Evolutionary conservation across 2,888 invertebrate species (phyloP), one percentile per base, ranked within the genome.

Genomic region (Adela reaumurella): DNA sequence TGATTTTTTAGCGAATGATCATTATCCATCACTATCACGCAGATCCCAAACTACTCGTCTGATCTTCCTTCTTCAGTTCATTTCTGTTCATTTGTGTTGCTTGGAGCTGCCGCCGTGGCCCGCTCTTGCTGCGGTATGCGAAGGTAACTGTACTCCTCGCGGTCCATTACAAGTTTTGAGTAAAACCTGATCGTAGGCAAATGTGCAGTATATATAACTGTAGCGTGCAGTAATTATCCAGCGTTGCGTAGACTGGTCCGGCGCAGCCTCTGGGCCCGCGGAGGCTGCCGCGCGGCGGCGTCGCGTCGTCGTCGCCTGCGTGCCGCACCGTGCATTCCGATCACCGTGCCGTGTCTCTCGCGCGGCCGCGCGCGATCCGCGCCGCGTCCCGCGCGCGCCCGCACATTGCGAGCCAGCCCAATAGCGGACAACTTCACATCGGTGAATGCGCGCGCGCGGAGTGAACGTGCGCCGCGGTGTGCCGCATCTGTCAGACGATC

Each of bases 401-500:
- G 43, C 43, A 3, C 43, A 14, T 4, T 18, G 8, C 28, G 17
- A 4, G 3, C 16, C 46, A 35, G 4, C 51, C 55, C 59, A 62
- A 59, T 66, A 67, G 77, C 67, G 64, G 72, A 78, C 68, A 72
- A 78, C 77, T 78, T 78, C 78, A 78, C 76, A 76, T 70, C 65
- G 70, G 62, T 70, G 67, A 62, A 66, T 76, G 77, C 77, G 78
- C 78, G 77, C 72, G 78, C 76, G 78, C 74, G 68, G 69, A 66
- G 69, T 65, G 68, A 69, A 78, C 78, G 74, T 77, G 69, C 74
- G 19, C 17, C 35, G 35, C 35, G 35, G 35, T 14, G 35, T 14
- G 35, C 35, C 35, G 14, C 35, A 14, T 3, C 35, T 35, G 35
- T 35, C 35, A 35, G 14, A 35, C 24, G 8, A 35, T 24, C 35